Evolutionary conservation across 2,797 vertebrate genomes (phyloP), one percentile per base, ranked within the genome.

Genomic region (Nannoperca australis): DNA sequence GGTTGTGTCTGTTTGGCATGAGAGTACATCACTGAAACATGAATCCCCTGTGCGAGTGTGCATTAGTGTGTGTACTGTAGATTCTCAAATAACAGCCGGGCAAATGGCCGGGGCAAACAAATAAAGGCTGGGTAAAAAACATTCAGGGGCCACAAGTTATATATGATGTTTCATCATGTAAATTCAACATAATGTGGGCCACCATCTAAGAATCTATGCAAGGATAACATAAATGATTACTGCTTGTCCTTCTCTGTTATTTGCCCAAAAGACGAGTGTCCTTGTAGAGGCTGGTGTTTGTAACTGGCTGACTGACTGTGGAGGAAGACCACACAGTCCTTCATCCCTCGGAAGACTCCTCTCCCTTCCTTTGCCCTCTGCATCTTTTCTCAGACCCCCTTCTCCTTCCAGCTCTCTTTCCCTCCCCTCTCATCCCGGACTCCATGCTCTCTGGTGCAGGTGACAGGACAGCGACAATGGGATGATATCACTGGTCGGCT

Each of bases 401-500:
- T 56, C 54, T 65, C 59, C 61, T 56, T 54, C 60, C 53, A 44
- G 34, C 61, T 63, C 38, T 53, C 68, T 15, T 61, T 69, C 63
- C 36, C 61, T 38, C 9, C 72, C 59, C 1, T 62, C 75, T 63
- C 54, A 70, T 81, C 78, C 74, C 50, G 18, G 51, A 76, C 85
- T 76, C 72, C 65, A 55, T 70, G 87, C 78, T 89, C 86, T 65
- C 15, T 88, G 92, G 85, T 94, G 89, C 92, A 91, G 88, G 90
- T 87, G 92, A 92, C 90, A 87, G 91, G 90, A 54, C 91, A 83
- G 85, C 82, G 85, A 93, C 90, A 93, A 93, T 81, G 70, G 85
- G 89, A 90, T 89, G 92, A 88, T 92, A 91, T 89, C 89, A 84
- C 42, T 68, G 84, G 50, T 79, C 69, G 12, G 56, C 70, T 81